phyloP scores from a whole-genome alignment of 2,888 invertebrate genomes.

The Lymantria monacha region DNA sequence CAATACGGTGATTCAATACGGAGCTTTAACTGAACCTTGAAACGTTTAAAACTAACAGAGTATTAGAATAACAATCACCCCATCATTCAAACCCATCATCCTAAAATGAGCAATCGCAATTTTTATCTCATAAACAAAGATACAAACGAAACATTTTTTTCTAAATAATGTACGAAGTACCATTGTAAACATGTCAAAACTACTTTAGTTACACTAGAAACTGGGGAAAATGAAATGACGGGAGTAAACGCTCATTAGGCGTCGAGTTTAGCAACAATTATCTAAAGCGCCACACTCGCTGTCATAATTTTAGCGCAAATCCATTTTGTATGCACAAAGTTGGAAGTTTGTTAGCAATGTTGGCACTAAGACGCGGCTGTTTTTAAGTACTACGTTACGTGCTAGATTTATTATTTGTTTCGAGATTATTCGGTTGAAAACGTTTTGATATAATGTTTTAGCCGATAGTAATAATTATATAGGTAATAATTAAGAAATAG shows the following conservation, averaged over 20 bases:
- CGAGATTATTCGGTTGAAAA: neutral
- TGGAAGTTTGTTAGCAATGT: conserved; percentile 45
- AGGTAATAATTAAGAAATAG: no score
- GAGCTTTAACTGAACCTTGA: no score
- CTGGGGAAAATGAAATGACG: conserved; percentile 36
- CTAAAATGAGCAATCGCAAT: no score
- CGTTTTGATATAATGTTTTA: neutral
- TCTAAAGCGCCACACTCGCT: conserved; percentile 52
- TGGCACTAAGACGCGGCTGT: conserved; percentile 50
- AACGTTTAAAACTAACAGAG: no score
- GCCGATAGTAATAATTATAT: no score
- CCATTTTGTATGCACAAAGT: conserved; percentile 70
- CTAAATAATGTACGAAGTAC: neutral
- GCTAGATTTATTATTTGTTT: conserved; percentile 46
- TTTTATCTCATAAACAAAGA: no score
- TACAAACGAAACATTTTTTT: no score
- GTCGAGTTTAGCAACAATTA: conserved; percentile 70
- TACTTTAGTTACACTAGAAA: conserved; percentile 10
- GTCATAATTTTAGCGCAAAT: conserved; percentile 67
- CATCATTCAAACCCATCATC: no score
- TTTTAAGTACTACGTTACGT: conserved; percentile 51
- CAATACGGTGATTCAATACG: no score
- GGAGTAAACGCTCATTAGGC: conserved; percentile 59
- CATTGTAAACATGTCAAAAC: neutral
- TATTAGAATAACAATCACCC: no score